Conservation (phyloP, 2,113 vertebrate species). For the Ascaphus truei region DNA sequence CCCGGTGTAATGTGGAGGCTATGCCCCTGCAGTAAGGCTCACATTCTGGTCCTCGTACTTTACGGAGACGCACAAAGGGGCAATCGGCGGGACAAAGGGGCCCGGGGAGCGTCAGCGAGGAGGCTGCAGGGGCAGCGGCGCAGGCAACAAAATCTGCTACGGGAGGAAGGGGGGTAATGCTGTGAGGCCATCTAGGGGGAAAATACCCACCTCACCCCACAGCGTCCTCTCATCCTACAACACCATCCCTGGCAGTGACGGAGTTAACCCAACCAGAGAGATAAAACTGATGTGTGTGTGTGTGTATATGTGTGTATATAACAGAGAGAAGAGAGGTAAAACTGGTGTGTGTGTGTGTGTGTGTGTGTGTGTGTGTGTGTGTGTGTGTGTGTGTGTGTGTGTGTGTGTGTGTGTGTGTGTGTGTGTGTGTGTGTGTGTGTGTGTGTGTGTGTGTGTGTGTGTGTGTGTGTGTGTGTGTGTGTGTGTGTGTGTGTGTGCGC, state of each 20-base stretch:
- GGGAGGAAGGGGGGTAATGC: not conserved
- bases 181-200: not conserved
- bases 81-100: not conserved
- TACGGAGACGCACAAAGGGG: not conserved
- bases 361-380: no score
- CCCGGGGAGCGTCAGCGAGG: not conserved
- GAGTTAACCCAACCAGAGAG: no score
- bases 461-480: no score
- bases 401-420: no score
- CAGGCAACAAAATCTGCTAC: conserved; percentile 7
- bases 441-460: no score
- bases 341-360: no score
- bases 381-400: no score
- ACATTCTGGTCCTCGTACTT: not conserved
- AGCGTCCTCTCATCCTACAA: not conserved
- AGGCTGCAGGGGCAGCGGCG: conserved; percentile 1
- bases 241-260: not conserved
- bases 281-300: no score
- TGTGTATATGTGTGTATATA: no score
- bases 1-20: not conserved
- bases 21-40: not conserved
- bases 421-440: no score
- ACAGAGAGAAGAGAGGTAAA: no score
- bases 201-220: not conserved
- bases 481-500: no score